Base-by-base conservation (phyloP, 2,888 invertebrate species). In the Brachylomia viminalis region DNA sequence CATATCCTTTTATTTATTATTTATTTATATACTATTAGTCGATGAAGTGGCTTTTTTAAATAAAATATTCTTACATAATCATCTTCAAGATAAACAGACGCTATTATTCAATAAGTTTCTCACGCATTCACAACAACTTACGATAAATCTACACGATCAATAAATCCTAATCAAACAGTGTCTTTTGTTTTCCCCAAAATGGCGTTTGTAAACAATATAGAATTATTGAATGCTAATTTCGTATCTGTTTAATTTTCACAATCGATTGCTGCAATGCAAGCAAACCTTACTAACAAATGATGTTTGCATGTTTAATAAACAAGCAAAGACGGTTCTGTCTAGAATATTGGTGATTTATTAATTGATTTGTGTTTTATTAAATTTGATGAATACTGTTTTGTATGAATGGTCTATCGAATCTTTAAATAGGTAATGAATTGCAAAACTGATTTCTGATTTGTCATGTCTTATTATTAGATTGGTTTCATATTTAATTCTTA, bases 171-270 rank as follows among this genome's bases (percentile, higher is more conserved):
- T 38, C 33, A 66, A n/a, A 66, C 64, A 47, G 10, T 7, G 45
- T 8, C 13, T 30, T 66, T 56, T 49, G 54, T 79, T 72, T 72
- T 33, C 23, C 17, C 7, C 8, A 61, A 62, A 61, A 33, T 30
- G 7, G 59, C 47, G 49, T 61, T 79, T 61, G 54, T 73, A 54
- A 69, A 68, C 58, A 68, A 52, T 54, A 20, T 47, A 49, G 45
- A 58, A 47, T 47, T 5, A 30, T 23, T 47, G 15, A 47, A 45
- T 75, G 67, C n/a, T 52, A 27, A 68, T 77, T 52, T 52, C 52
- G n/a, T 64, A 33, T 54, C n/a, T 75, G 81, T 69, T 80, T 80
- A 64, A 66, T 76, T 78, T 78, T 75, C 56, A 70, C 62, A 82
- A 87, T 78, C 61, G 42, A 38, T 30, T 72, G 66, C 79, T 79